A percentile compares a stretch with the other conserved stretches of the same genome.
Conservation (phyloP, 2,113 vertebrate genomes). For the Ailurus styani region DNA sequence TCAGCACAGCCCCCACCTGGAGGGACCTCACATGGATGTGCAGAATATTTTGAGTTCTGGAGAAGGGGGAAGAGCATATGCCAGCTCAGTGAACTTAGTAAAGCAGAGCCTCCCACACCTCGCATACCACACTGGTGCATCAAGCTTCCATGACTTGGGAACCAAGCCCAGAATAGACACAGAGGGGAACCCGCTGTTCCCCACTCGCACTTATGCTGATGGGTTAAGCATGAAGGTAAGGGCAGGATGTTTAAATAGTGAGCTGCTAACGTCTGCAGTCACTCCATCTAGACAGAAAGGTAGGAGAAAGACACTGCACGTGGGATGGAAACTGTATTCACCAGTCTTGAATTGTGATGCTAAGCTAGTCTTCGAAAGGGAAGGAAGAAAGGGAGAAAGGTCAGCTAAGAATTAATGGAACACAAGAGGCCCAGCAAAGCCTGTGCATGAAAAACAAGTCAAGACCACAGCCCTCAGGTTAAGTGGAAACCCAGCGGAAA, state of each 20-base stretch:
- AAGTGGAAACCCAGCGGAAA: background rate
- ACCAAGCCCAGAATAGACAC: background rate
- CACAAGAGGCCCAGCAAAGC: background rate
- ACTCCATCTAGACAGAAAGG: background rate
- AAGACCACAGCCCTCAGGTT: background rate
- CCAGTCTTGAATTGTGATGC: background rate
- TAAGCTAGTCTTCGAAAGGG: background rate
- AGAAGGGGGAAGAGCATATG: rapidly evolving
- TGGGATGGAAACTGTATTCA: background rate
- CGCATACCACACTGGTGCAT: background rate
- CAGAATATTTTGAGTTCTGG: background rate
- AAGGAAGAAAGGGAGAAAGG: background rate
- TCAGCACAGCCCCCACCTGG: rapidly evolving
- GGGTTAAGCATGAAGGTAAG: background rate
- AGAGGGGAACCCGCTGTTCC: background rate
- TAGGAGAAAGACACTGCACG: rapidly evolving
- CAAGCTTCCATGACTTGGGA: rapidly evolving
- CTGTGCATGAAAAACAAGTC: background rate
- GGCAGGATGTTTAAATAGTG: background rate
- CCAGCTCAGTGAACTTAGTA: background rate
- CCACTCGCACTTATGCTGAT: rapidly evolving
- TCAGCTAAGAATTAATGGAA: background rate
- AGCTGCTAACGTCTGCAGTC: background rate
- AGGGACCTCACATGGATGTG: too few species aligned
- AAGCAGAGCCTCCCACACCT: background rate